Evolutionary conservation across 2,888 invertebrate species (phyloP), one percentile per base, ranked within the genome.

Genomic region (Globia sparganii): DNA sequence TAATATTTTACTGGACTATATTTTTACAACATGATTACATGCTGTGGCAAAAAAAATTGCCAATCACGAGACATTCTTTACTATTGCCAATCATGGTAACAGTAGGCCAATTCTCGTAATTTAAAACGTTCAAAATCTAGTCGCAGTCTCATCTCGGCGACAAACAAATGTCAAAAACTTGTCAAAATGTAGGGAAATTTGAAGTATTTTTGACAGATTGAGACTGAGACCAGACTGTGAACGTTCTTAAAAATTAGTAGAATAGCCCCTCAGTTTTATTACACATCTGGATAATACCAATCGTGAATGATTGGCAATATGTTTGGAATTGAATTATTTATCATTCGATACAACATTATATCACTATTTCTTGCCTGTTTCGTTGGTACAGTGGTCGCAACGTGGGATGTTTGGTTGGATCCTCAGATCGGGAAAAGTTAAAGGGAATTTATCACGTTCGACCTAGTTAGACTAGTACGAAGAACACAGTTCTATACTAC

Each of bases 1-100:
- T 68, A 34, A 31, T 43, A 65, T 79, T 80, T 80, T 83, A 78
- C 25, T 64, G 62, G 15, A 58, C 25, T 15, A 31, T 82, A 64
- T 65, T 58, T 76, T 78, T 31, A 82, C 46, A 75, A 49, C 28
- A 18, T 13, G 59, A 34, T 80, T 75, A 49, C 40, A 18, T 18
- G 6, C 15, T 49, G 2, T 49, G 28, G 28, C 1, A 1, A 75
- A 46, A 53, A 53, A 18, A n/a, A 18, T 73, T 1, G 11, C 43
- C n/a, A 15, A 37, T 53, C 25, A 31, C 21, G 2, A 1, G 15
- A 25, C 4, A 31, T 43, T 6, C 3, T 43, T 18, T n/a, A n/a
- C 4, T 31, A 56, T 40, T 18, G 28, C 25, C 11, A 56, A 56
- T 40, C 6, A 46, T 15, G 18, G 31, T 40, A 13, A 8, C 18